A percentile compares a stretch with the other conserved stretches of the same genome.
phyloP scores from a whole-genome alignment of 1,140 invertebrate species.

The Drosophila setifemur region DNA sequence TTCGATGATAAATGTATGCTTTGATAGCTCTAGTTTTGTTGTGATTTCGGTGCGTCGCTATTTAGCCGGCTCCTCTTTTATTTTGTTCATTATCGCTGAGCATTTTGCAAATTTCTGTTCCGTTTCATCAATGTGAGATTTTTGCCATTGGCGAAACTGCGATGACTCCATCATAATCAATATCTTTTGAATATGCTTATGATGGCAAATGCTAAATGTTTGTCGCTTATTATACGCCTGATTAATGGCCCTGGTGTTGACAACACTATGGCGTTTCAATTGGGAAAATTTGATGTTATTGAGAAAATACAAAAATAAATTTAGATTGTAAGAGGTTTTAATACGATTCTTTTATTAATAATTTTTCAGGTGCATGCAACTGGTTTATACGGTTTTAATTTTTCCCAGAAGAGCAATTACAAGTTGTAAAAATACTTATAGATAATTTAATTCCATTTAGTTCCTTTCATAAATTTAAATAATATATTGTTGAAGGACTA shows the following conservation, averaged over 20 bases:
- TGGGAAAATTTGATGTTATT: conserved; percentile 6
- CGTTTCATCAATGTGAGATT: conserved; percentile 27
- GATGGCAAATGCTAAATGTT: conserved; percentile 36
- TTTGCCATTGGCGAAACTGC: conserved; percentile 32
- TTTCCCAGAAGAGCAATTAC: too few relatives aligned
- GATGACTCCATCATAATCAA: conserved; percentile 37
- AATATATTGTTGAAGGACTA: too few relatives aligned
- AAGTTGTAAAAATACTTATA: too few relatives aligned
- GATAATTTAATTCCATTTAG: too few relatives aligned
- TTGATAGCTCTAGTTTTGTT: conserved; percentile 56
- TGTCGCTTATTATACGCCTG: conserved; percentile 43
- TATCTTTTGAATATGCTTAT: conserved; percentile 35
- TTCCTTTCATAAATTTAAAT: too few relatives aligned
- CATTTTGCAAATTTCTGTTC: conserved; percentile 25
- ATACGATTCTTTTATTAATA: too few relatives aligned
- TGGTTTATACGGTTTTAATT: too few relatives aligned
- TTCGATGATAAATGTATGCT: conserved; percentile 69
- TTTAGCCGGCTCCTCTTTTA: conserved; percentile 18
- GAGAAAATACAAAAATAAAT: neutral
- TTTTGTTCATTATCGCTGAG: conserved; percentile 16
- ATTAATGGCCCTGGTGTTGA: conserved; percentile 44
- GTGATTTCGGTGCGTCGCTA: conserved; percentile 39
- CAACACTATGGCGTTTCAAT: conserved; percentile 14
- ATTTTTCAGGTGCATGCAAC: too few relatives aligned
- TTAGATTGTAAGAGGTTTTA: neutral